Percentiles rank a stretch among this genome's conserved stretches.
phyloP scores from a whole-genome alignment of 2,113 vertebrate species.

The Anolis carolinensis region DNA sequence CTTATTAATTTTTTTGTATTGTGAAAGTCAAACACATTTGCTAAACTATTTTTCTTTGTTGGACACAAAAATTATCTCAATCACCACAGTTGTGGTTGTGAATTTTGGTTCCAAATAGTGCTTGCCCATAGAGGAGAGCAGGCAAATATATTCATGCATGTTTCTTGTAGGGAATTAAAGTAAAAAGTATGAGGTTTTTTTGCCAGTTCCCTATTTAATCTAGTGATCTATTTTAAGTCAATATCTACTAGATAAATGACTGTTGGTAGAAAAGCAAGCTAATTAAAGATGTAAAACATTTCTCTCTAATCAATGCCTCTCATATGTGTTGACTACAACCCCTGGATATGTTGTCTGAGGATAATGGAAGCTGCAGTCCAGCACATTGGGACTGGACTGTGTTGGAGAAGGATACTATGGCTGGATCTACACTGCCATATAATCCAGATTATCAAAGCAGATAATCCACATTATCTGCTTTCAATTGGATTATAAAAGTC shows the following conservation, averaged over 20 bases:
- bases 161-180: not conserved
- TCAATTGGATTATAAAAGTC: no score
- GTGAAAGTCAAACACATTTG: slow-evolving; percentile 4
- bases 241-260: no score
- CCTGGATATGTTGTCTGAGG: no score
- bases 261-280: not conserved
- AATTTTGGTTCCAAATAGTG: not conserved
- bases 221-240: no score
- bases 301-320: not conserved
- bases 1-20: slow-evolving; percentile 6
- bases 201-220: not conserved
- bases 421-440: no score
- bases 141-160: not conserved
- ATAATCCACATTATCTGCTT: no score
- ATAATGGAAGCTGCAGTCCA: not conserved
- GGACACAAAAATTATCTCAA: no score
- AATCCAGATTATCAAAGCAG: no score
- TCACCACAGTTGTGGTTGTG: no score
- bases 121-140: not conserved
- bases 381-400: not conserved
- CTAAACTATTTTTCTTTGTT: no score
- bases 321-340: not conserved
- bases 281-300: not conserved
- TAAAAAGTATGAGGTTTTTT: not conserved
- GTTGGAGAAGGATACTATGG: not conserved